Percentiles rank a stretch among this genome's conserved stretches.
These are phyloP conservation scores for Lepilemur septentrionalis DNA, from an alignment of 2,797 vertebrate genomes.

Conservation along the genomic window DNA sequence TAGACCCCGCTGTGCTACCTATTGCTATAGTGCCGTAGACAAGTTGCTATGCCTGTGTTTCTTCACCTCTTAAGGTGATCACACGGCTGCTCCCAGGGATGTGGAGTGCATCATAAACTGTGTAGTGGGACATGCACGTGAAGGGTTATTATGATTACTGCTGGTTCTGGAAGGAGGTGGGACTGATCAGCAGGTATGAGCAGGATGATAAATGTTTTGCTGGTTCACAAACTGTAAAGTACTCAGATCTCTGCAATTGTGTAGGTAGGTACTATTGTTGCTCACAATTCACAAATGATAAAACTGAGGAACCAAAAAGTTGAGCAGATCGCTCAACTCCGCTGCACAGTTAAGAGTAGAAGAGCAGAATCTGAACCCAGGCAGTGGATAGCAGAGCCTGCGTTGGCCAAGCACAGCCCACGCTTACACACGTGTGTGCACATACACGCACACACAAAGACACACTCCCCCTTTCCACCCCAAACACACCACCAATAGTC, in stretches of 20 bases:
- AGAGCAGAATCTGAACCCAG: background rate
- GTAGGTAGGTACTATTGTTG: background rate
- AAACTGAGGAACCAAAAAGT: background rate
- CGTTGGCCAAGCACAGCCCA: background rate
- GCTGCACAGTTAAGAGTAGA: background rate
- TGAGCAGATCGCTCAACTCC: background rate
- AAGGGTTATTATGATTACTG: background rate
- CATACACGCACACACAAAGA: background rate
- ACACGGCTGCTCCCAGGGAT: background rate
- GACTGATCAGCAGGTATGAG: background rate
- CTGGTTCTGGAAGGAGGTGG: background rate
- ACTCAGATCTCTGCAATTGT: background rate
- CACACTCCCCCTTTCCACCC: background rate
- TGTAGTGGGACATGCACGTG: rapidly evolving
- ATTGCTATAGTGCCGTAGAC: background rate
- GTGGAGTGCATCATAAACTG: background rate
- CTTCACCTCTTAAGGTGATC: background rate
- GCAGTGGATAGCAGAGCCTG: background rate
- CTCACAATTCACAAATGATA: background rate
- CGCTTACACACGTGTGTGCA: background rate
- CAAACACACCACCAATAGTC: background rate
- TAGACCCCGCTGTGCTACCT: background rate
- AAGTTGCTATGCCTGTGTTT: background rate
- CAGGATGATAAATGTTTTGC: background rate
- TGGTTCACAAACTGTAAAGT: constrained; percentile 5